Evolutionary conservation across 2,888 invertebrate species (phyloP).

Genomic region (Brachynemurus nebulosus): DNA sequence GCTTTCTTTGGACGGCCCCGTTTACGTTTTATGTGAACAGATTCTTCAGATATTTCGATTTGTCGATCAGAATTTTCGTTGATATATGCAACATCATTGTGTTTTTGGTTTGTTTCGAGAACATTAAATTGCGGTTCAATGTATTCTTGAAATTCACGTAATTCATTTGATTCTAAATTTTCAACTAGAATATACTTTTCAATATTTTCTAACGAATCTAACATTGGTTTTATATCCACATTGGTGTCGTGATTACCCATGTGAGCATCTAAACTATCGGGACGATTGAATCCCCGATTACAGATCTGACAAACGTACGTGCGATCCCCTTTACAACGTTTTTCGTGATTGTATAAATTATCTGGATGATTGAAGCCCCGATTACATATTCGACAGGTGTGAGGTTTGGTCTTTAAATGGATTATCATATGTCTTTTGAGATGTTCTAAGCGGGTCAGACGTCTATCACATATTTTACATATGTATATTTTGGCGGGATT

Average conservation of each 20-base stretch:
- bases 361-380: slow-evolving; percentile 30
- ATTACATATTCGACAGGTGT: slow-evolving; percentile 29
- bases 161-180: slow-evolving; percentile 2
- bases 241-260: slow-evolving; percentile 3
- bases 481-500: slow-evolving; percentile 22
- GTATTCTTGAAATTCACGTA: not conserved
- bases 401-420: slow-evolving; percentile 31
- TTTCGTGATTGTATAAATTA: slow-evolving; percentile 28
- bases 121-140: slow-evolving; percentile 5
- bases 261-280: slow-evolving; percentile 5
- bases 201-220: slow-evolving; percentile 7
- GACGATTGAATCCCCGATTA: slow-evolving; percentile 7
- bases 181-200: slow-evolving; percentile 8
- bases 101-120: not conserved
- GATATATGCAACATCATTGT: not conserved
- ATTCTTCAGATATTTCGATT: too few species aligned
- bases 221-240: slow-evolving; percentile 4
- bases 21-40: too few species aligned
- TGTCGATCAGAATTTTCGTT: not conserved
- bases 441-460: slow-evolving; percentile 29
- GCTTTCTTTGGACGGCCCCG: slow-evolving; percentile 5
- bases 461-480: slow-evolving; percentile 31
- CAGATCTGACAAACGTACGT: slow-evolving; percentile 4
- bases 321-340: slow-evolving; percentile 28
- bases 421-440: slow-evolving; percentile 30